Conservation (phyloP, 2,113 vertebrate species). For the Melanostigma gelatinosum region DNA sequence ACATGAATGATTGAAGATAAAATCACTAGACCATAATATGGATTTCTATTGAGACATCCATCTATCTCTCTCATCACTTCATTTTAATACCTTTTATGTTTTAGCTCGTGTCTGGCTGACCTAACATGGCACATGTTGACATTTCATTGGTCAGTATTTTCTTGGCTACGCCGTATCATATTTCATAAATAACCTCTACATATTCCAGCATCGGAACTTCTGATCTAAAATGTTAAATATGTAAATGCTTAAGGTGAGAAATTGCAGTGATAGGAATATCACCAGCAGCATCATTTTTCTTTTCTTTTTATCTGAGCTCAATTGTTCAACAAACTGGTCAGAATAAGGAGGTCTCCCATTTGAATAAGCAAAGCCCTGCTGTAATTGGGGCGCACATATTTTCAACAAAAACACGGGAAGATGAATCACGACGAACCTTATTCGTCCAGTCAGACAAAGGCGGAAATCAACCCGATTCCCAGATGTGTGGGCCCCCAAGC, state of each 20-base stretch:
- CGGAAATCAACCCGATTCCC: slow-evolving; percentile 65
- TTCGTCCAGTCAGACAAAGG: slow-evolving; percentile 32
- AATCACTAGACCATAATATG: slow-evolving; percentile 44
- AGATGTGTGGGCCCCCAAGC: slow-evolving; percentile 41
- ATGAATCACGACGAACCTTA: slow-evolving; percentile 26
- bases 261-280: not conserved
- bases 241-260: not conserved
- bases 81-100: slow-evolving; percentile 38
- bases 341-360: slow-evolving; percentile 16
- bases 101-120: not conserved
- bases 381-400: slow-evolving; percentile 31
- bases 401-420: slow-evolving; percentile 20
- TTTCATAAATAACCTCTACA: not conserved
- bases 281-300: not conserved
- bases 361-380: slow-evolving; percentile 30
- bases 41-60: slow-evolving; percentile 33
- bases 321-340: slow-evolving; percentile 28
- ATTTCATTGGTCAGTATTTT: not conserved
- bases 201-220: not conserved
- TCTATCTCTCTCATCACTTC: slow-evolving; percentile 43
- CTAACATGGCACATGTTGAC: slow-evolving; percentile 19
- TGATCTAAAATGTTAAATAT: slow-evolving; percentile 4
- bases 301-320: slow-evolving; percentile 7
- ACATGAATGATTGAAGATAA: slow-evolving; percentile 39
- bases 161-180: not conserved